Conservation (phyloP, 2,113 vertebrate species). For the Tetraodon nigroviridis region DNA sequence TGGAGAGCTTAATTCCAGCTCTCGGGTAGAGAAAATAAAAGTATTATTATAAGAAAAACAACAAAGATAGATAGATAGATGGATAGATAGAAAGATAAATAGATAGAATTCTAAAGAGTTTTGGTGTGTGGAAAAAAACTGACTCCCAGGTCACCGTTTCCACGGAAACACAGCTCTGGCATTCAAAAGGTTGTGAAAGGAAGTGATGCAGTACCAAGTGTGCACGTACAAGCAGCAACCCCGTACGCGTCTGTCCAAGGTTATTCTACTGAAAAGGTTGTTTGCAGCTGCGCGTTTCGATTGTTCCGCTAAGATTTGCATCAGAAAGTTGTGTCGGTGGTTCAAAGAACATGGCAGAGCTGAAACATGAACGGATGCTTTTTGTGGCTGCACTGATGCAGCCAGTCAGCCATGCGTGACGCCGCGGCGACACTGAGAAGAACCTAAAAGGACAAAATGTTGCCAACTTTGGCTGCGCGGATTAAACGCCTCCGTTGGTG, state of each 20-base stretch:
- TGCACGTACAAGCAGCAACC: slow-evolving; percentile 3
- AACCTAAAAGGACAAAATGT: background rate
- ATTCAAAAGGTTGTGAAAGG: slow-evolving; percentile 73
- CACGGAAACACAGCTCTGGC: slow-evolving; percentile 76
- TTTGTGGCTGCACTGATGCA: slow-evolving; percentile 2
- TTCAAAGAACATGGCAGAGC: no score
- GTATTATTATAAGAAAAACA: no score
- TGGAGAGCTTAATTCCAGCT: no score
- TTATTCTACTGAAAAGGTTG: no score
- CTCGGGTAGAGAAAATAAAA: no score
- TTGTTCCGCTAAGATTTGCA: no score
- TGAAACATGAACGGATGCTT: no score
- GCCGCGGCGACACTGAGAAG: slow-evolving; percentile 21
- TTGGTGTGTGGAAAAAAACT: slow-evolving; percentile 63
- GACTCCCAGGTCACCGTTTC: slow-evolving; percentile 75
- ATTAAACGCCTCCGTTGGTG: slow-evolving; percentile 17
- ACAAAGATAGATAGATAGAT: no score
- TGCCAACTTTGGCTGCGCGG: slow-evolving; percentile 21
- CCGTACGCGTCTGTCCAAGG: background rate
- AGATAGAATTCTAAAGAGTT: slow-evolving; percentile 62
- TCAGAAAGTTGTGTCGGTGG: no score
- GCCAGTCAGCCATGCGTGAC: background rate
- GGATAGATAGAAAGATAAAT: no score
- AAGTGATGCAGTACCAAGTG: slow-evolving; percentile 54
- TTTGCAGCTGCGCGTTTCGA: background rate